Evolutionary conservation across 2,888 invertebrate species (phyloP), one percentile per base, ranked within the genome.

Genomic region (Acanthosepion esculentum): DNA sequence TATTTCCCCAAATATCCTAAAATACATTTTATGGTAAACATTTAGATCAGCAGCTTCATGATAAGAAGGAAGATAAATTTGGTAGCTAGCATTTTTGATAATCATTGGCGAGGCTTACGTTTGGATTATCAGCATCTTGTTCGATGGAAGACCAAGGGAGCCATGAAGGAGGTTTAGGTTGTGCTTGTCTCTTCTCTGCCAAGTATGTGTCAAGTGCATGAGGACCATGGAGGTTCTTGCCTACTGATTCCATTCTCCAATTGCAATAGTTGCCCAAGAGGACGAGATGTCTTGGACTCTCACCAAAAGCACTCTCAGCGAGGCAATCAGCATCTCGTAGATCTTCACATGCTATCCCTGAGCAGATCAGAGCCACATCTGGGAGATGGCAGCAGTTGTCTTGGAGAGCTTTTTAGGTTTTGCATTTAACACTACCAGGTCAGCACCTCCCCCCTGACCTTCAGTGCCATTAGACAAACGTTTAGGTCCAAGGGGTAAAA

Each of bases 251-350:
- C 78, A n/a, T 33, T 78, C n/a, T n/a, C n/a, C n/a, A 78, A 78
- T 15, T 78, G 78, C 78, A 15, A 78, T 78, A 33, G n/a, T 33
- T 78, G 12, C 78, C 78, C 78, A 78, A 78, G 78, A 78, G 78
- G n/a, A 78, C 59, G 23, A 59, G 78, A n/a, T n/a, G 78, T 78
- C 78, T 78, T 78, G 78, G 78, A 78, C 12, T 78, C 78, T 78
- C 78, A 78, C 78, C 78, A 78, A 78, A n/a, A 78, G 78, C 78
- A 78, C 78, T 78, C 78, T 78, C 59, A 59, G 59, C 59, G 23
- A 59, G 6, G 59, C 59, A 59, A 59, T 78, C 12, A 78, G 78
- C 78, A 78, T n/a, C n/a, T 15, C n/a, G n/a, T 15, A 78, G n/a
- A 78, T 78, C 78, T 78, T 78, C 78, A 78, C 15, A 78, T 7